Percentiles rank a stretch among this genome's conserved stretches.
Evolutionary conservation across 2,113 vertebrate species (phyloP).

Genomic region (Eonycteris spelaea): DNA sequence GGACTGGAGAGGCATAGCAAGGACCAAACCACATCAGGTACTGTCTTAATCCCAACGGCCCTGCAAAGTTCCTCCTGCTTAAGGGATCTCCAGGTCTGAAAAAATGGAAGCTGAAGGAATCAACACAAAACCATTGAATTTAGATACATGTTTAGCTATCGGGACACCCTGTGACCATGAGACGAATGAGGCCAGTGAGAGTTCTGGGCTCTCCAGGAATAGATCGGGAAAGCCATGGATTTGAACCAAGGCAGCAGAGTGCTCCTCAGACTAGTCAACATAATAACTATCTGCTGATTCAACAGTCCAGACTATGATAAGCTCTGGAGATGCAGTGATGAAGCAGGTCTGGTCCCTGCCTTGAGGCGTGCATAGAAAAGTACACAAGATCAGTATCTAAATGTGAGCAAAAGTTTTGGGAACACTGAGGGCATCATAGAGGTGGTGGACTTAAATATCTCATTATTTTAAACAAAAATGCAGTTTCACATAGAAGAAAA

Average conservation of each 20-base stretch:
- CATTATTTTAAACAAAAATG: not conserved
- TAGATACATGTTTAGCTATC: not conserved
- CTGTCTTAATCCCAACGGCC: not conserved
- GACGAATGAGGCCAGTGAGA: not conserved
- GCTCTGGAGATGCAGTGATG: not conserved
- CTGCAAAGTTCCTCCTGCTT: not conserved
- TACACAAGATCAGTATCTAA: not conserved
- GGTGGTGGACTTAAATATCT: not conserved
- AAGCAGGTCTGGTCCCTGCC: not conserved
- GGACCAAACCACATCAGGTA: not conserved
- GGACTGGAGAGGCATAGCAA: not conserved
- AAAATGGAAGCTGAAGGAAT: not conserved
- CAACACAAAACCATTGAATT: not conserved
- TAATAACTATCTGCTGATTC: not conserved
- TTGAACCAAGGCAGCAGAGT: not conserved
- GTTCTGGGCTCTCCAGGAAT: not conserved
- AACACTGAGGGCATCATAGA: not conserved
- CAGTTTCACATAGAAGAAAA: not conserved
- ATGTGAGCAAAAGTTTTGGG: not conserved
- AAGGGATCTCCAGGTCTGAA: not conserved
- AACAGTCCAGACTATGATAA: not conserved
- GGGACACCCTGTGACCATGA: not conserved
- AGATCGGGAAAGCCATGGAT: not conserved
- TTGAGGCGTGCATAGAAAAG: not conserved
- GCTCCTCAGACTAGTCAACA: not conserved